phyloP scores from a whole-genome alignment of 2,888 invertebrate genomes.

The Nudaria mundana region DNA sequence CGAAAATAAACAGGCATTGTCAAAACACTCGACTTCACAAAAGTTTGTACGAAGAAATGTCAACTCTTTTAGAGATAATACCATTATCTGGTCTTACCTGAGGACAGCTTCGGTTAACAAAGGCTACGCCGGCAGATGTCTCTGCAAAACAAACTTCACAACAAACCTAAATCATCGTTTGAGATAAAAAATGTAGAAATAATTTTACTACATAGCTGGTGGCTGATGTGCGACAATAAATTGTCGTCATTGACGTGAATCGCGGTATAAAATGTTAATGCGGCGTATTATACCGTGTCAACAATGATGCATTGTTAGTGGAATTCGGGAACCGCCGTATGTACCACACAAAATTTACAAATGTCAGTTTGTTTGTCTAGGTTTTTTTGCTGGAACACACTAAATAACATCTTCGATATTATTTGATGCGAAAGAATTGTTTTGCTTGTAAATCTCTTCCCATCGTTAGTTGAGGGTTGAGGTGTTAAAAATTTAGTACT shows the following conservation, averaged over 20 bases:
- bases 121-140: slow-evolving; percentile 71
- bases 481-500: background rate
- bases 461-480: background rate
- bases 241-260: slow-evolving; percentile 77
- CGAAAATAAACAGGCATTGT: slow-evolving; percentile 68
- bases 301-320: slow-evolving; percentile 75
- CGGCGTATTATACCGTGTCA: slow-evolving; percentile 70
- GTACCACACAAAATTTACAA: slow-evolving; percentile 57
- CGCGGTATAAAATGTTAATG: slow-evolving; percentile 76
- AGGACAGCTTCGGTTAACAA: slow-evolving; percentile 63
- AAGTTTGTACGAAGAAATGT: slow-evolving; percentile 69
- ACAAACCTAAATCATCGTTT: slow-evolving; percentile 64
- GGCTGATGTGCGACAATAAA: slow-evolving; percentile 67
- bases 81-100: slow-evolving; percentile 76
- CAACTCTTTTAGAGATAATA: slow-evolving; percentile 74
- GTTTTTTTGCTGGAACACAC: slow-evolving; percentile 46
- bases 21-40: slow-evolving; percentile 69
- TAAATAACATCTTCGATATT: slow-evolving; percentile 39
- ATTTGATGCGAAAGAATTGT: slow-evolving; percentile 35
- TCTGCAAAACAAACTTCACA: slow-evolving; percentile 75
- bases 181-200: slow-evolving; percentile 59
- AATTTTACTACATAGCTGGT: slow-evolving; percentile 58
- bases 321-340: slow-evolving; percentile 56
- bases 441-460: slow-evolving; percentile 17
- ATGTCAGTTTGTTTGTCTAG: slow-evolving; percentile 51